Evolutionary conservation across 2,113 vertebrate species (phyloP), one percentile per base, ranked within the genome.

Genomic region (Pelecanus crispus): DNA sequence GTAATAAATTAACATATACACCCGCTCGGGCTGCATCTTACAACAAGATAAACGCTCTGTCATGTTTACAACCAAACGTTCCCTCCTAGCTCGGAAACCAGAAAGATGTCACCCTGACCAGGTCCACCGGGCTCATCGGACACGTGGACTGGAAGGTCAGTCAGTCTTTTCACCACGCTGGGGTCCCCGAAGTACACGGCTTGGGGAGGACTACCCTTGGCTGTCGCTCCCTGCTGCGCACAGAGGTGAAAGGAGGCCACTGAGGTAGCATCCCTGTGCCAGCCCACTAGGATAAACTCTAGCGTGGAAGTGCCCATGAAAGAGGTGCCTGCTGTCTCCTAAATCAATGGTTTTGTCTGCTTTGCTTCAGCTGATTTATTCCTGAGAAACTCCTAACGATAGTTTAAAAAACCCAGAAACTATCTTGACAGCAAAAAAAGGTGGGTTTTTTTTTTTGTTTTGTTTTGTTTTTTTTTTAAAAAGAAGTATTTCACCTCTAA

Each of bases 1-100:
- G 88, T 88, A 97, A 96, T 96, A 97, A 97, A 93, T 97, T 93
- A 95, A 95, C 68, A 73, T 18, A 42, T 13, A 87, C 21, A 11
- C 40, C 47, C 44, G 55, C 55, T 42, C 0, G 2, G 75, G 86
- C 85, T 83, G 80, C 81, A 42, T 19, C 77, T 77, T 29, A 42
- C 38, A n/a, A 42, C 38, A n/a, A 59, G 86, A 72, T 50, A 53
- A 97, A 88, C 0, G 4, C 73, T 81, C 92, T 59, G n/a, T 34
- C 77, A n/a, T 9, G 29, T n/a, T 77, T 78, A 56, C 47, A 87
- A 73, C 74, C 63, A 31, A 71, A 86, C 5, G 3, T 21, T 78
- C 2, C 4, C 74, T 82, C 73, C 86, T 56, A 66, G 94, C 93
- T 79, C 2, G 1, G 40, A 75, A 71, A 63, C n/a, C 81, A 67